Evolutionary conservation across 2,113 vertebrate species (phyloP).

Genomic region (Pterocles gutturalis): DNA sequence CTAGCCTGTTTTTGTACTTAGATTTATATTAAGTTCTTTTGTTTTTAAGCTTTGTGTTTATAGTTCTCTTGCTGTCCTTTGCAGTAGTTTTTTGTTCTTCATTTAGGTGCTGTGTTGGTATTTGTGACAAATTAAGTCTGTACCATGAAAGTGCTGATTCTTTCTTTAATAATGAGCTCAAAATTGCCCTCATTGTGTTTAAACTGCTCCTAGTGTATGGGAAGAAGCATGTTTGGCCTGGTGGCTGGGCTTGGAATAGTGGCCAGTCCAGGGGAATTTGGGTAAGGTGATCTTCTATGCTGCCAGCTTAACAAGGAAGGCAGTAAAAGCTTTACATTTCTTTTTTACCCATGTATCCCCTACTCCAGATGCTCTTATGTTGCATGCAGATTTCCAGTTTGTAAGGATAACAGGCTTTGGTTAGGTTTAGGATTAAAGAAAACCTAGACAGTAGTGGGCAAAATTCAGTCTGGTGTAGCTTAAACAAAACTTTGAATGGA

Average conservation of each 20-base stretch:
- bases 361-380: fast-evolving
- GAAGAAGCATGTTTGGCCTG: fast-evolving
- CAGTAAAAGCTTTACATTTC: neutral
- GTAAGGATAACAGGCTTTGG: neutral
- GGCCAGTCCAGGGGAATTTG: neutral
- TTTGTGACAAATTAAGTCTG: neutral
- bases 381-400: neutral
- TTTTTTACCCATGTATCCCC: fast-evolving
- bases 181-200: neutral
- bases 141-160: fast-evolving
- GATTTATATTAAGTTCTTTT: fast-evolving
- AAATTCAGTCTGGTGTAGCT: fast-evolving
- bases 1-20: fast-evolving
- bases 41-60: neutral
- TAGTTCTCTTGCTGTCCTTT: neutral
- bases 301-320: fast-evolving
- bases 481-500: fast-evolving
- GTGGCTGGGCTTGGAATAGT: neutral
- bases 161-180: neutral
- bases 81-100: neutral
- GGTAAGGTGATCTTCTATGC: fast-evolving
- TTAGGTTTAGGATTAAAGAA: neutral
- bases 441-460: neutral
- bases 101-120: fast-evolving
- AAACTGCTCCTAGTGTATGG: fast-evolving